Percentiles rank a stretch among this genome's conserved stretches.
These are phyloP conservation scores for Agrenia bidenticulata DNA, from an alignment of 2,888 invertebrate genomes.

Conservation along the genomic window DNA sequence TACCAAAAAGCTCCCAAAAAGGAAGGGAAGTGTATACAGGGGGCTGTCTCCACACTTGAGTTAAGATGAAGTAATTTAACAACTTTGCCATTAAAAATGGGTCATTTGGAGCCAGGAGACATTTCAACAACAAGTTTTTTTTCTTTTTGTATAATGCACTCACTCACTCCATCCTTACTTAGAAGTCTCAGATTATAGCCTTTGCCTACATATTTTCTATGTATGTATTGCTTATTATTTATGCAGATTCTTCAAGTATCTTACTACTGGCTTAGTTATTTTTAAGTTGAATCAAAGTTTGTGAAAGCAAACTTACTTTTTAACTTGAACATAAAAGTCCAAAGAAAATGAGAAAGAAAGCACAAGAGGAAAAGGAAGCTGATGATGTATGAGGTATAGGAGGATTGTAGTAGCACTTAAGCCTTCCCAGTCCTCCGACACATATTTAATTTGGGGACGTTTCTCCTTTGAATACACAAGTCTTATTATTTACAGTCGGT, in stretches of 20 bases:
- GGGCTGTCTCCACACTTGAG: slow-evolving; percentile 4
- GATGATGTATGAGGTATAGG: slow-evolving; percentile 12
- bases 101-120: slow-evolving; percentile 13
- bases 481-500: too few species aligned
- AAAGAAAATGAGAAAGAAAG: not conserved
- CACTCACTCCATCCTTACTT: too few species aligned
- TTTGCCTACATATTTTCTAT: too few species aligned
- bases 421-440: too few species aligned
- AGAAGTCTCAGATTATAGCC: too few species aligned
- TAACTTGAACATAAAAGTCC: slow-evolving; percentile 3
- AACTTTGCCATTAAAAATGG: slow-evolving; percentile 23
- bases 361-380: slow-evolving; percentile 10
- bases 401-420: not conserved
- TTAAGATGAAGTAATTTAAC: slow-evolving; percentile 21
- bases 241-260: not conserved
- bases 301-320: not conserved
- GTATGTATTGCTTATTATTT: slow-evolving; percentile 13
- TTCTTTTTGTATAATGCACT: not conserved
- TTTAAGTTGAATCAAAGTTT: slow-evolving; percentile 21
- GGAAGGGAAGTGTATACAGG: not conserved
- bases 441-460: too few species aligned
- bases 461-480: too few species aligned
- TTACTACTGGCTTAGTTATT: slow-evolving; percentile 9
- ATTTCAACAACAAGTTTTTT: slow-evolving; percentile 17
- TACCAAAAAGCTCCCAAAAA: not conserved